Base-by-base conservation (phyloP, 2,113 vertebrate species). In the Gorsachius goisagi region DNA sequence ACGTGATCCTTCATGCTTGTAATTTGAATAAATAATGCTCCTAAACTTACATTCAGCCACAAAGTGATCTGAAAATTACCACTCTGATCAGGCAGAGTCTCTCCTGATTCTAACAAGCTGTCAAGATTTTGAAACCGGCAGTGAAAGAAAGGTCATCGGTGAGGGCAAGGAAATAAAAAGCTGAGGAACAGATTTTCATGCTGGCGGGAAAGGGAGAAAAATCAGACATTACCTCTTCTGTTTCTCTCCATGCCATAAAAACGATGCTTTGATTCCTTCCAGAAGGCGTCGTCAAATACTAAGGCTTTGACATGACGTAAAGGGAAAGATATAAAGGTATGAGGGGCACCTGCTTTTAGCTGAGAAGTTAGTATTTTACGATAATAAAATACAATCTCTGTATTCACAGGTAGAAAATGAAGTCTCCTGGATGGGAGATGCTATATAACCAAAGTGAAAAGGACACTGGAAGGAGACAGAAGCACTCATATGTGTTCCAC, bases 1-100 rank as follows among this genome's bases (percentile, higher is more conserved):
- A 74, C 77, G 95, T 63, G 94, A 90, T 84, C 81, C 88, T 60
- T 93, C 90, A 53, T 28, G 83, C 78, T 87, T 67, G 86, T 73
- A 92, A 97, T 94, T 88, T 96, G 91, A 96, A 97, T 96, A 97
- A 96, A 97, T 94, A 90, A 94, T 53, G 59, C 63, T 91, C 68
- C 94, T 74, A 80, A 74, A 86, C 86, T 93, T 88, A 27, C 81
- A 89, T 86, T 45, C 74, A 93, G 73, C 71, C 13, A 18, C 53
- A 8, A 60, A 97, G 68, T 11, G 94, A 59, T 84, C 44, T 35
- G 85, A 93, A 89, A 97, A 96, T 95, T 86, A 87, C 67, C 15
- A 50, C 85, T 95, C 88, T 79, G 93, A 93, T 97, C 91, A 49
- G 74, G 89, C 60, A 35, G 80, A 97, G 85, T 66, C 89, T 92